Base-by-base conservation (phyloP, 2,797 vertebrate genomes). In the Emys orbicularis region DNA sequence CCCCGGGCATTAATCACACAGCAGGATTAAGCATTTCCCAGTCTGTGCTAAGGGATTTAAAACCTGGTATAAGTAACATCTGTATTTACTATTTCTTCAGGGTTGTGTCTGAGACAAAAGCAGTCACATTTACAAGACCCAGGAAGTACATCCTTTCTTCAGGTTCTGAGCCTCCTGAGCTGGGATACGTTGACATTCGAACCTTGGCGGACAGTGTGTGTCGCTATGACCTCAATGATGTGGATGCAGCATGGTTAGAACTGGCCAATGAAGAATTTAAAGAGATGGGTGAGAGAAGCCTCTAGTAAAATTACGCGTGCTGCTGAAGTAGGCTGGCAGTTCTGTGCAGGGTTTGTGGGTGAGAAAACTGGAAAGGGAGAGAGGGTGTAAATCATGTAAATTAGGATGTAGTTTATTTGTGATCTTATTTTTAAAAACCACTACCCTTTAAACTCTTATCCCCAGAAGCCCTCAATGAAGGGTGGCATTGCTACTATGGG, bases 111-210 rank as follows among this genome's bases (percentile, higher is more conserved):
- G 99, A 99, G 91, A 99, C 98, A n/a, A 98, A 98, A 84, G 98
- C 99, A 31, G 96, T 99, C 65, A 98, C 99, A 59, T 99, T 99
- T 94, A 97, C 98, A 0, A 98, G 98, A 54, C 99, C 99, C 37
- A 99, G 99, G 98, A 99, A 99, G 90, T 97, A 99, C 93, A 99
- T 99, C 44, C 98, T 99, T 10, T 99, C 99, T 0, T 99, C 99
- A 0, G 99, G 99, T 29, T 93, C 98, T 0, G 99, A 99, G 98
- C 98, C 98, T 0, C 98, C 98, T 0, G 98, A 98, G 84, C 96
- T 99, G 96, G 99, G 99, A 65, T 99, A 99, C 1, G 99, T 99
- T 25, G 99, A 99, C 97, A 99, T 99, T 90, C 98, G 98, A 4
- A 99, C 99, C 0, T 98, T 99, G 96, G 99, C 99, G 0, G 99